These are phyloP conservation scores for Oscheius sp. DNA, from an alignment of 2,888 invertebrate species.

Conservation along the genomic window DNA sequence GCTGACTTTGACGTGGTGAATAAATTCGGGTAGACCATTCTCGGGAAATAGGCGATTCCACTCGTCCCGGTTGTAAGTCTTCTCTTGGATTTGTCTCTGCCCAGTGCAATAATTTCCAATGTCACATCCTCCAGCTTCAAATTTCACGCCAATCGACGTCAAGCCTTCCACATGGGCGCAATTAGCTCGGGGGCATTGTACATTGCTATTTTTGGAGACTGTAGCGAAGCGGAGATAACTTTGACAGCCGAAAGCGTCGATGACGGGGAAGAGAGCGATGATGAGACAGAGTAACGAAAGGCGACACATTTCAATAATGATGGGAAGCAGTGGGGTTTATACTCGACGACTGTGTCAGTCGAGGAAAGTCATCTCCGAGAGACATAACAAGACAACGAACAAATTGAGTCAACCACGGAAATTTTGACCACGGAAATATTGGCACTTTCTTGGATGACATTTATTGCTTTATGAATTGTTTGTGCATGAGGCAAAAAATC, in stretches of 20 bases:
- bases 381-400: not conserved
- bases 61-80: not conserved
- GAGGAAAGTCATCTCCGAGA: too few relatives aligned
- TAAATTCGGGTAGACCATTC: not conserved
- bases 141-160: not conserved
- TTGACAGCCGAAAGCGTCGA: not conserved
- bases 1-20: not conserved
- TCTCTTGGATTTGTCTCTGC: not conserved
- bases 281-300: not conserved
- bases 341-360: not conserved
- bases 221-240: not conserved
- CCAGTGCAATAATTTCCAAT: not conserved
- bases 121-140: constrained; percentile 9
- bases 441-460: too few relatives aligned
- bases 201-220: not conserved
- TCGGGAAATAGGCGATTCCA: not conserved
- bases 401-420: constrained; percentile 4
- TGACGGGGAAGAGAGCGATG: not conserved
- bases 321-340: not conserved
- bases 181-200: not conserved
- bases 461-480: too few relatives aligned
- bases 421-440: too few relatives aligned
- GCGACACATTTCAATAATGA: not conserved
- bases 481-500: too few relatives aligned
- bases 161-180: not conserved